Conservation (phyloP, 1,140 invertebrate species). For the Hermetia illucens region DNA sequence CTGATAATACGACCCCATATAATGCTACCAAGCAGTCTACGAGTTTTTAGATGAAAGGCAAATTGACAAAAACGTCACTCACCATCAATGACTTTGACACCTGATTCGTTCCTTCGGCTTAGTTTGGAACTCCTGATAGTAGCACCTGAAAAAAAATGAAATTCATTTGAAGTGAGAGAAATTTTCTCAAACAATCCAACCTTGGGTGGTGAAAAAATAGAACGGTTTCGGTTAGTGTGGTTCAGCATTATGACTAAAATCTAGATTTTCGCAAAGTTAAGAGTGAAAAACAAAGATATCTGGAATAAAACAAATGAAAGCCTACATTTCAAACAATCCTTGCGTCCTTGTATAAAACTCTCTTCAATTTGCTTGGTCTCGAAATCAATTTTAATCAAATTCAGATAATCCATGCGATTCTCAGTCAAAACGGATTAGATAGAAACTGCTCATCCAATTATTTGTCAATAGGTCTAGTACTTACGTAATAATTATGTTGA, state of each 20-base stretch:
- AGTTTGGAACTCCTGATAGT: neutral
- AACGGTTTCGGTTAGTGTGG: conserved; percentile 23
- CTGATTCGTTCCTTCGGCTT: too few relatives aligned
- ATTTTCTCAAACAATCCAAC: conserved; percentile 44
- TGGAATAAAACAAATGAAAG: conserved; percentile 4
- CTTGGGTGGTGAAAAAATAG: conserved; percentile 50
- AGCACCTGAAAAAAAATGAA: conserved; percentile 1
- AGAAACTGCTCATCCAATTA: neutral
- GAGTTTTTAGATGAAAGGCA: too few relatives aligned
- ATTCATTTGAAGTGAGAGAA: too few relatives aligned
- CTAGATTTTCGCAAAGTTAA: conserved; percentile 9
- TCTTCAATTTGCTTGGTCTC: conserved; percentile 42
- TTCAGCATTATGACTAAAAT: conserved; percentile 14
- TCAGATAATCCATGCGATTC: conserved; percentile 52
- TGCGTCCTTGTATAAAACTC: conserved; percentile 49
- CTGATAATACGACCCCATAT: too few relatives aligned
- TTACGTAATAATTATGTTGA: conserved; percentile 71
- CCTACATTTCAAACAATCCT: conserved; percentile 50
- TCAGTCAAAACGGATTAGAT: conserved; percentile 11
- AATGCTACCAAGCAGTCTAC: too few relatives aligned
- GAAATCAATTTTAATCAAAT: conserved; percentile 42
- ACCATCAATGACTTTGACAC: too few relatives aligned
- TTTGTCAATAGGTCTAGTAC: conserved; percentile 16
- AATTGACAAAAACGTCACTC: too few relatives aligned
- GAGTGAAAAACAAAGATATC: neutral